These are phyloP conservation scores for Tiliacea citrago DNA, from an alignment of 2,888 invertebrate genomes.

Conservation along the genomic window DNA sequence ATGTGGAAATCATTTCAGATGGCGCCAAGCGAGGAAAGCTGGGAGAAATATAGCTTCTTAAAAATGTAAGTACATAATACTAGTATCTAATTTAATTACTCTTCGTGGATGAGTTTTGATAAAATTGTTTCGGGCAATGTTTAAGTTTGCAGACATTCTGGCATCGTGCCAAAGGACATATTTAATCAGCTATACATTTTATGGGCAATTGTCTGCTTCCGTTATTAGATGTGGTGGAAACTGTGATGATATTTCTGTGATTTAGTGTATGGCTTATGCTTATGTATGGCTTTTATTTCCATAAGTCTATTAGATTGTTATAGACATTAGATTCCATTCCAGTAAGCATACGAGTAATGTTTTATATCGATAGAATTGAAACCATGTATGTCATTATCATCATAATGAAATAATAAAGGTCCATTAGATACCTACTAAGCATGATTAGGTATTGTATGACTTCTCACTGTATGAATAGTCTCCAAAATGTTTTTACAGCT, in stretches of 20 bases:
- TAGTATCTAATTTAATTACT: constrained; percentile 51
- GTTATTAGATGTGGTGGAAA: constrained; percentile 65
- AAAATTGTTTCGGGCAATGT: constrained; percentile 45
- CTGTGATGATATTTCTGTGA: constrained; percentile 48
- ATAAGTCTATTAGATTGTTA: neutral
- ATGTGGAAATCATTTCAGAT: constrained; percentile 75
- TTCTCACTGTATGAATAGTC: neutral
- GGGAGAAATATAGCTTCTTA: constrained; percentile 10
- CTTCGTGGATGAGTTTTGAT: constrained; percentile 46
- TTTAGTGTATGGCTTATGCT: constrained; percentile 24
- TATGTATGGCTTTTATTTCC: constrained; percentile 31
- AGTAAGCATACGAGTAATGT: neutral
- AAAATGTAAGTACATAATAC: constrained; percentile 58
- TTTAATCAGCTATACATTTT: constrained; percentile 66
- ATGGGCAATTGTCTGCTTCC: constrained; percentile 70
- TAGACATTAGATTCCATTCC: neutral
- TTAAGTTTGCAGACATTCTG: constrained; percentile 66
- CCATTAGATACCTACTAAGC: neutral
- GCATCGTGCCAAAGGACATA: constrained; percentile 68
- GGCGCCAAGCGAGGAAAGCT: constrained; percentile 40
- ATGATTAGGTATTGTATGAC: neutral
- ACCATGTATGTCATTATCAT: neutral
- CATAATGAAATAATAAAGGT: neutral
- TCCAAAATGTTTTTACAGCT: neutral
- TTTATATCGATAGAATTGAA: neutral